Evolutionary conservation across 2,113 vertebrate species (phyloP).

Genomic region (Heterochromis multidens): DNA sequence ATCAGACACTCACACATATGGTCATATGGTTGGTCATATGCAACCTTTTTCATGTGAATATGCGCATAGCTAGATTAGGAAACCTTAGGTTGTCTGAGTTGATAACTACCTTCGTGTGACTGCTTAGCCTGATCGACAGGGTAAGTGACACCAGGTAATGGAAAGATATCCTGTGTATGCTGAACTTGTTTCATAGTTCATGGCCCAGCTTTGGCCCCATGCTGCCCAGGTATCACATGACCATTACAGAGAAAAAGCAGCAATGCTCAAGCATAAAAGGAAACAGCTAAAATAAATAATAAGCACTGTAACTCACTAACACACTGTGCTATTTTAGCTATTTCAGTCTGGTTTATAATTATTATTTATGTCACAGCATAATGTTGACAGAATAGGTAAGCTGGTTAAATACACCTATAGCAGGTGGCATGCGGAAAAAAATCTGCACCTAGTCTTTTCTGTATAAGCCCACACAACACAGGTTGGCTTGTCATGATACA

Average conservation of each 20-base stretch:
- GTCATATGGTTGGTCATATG: neutral
- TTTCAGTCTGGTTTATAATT: neutral
- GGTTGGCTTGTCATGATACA: neutral
- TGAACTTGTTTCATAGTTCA: neutral
- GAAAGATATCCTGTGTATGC: neutral
- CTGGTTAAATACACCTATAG: neutral
- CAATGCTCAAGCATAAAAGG: neutral
- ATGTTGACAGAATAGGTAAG: neutral
- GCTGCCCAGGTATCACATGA: neutral
- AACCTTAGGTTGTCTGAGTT: neutral
- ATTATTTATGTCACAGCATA: neutral
- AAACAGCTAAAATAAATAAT: neutral
- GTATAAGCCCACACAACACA: neutral
- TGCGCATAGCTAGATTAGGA: neutral
- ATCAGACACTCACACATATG: neutral
- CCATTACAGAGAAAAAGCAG: neutral
- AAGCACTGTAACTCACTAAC: neutral
- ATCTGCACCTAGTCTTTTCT: neutral
- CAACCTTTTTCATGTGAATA: neutral
- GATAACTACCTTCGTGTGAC: neutral
- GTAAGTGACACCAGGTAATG: neutral
- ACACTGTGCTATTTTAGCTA: neutral
- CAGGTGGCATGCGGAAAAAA: neutral
- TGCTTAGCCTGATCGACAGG: neutral
- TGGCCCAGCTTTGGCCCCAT: neutral